Evolutionary conservation across 2,888 invertebrate species (phyloP).

Genomic region (Amiota communis): DNA sequence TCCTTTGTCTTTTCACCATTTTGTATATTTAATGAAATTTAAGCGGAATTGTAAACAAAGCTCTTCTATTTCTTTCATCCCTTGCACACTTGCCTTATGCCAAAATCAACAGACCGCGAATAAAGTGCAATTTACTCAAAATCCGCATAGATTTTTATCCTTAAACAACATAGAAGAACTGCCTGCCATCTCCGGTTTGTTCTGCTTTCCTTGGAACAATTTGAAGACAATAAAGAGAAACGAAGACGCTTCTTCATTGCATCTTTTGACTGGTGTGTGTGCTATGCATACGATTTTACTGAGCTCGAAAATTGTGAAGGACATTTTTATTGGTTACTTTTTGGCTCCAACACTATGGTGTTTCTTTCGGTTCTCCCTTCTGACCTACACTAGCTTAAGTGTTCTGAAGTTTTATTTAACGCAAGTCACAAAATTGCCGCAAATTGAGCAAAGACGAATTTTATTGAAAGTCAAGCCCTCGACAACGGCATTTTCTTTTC

Average conservation of each 20-base stretch:
- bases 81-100: background rate
- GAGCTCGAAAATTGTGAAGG: conserved; percentile 9
- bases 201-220: too few species aligned
- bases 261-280: background rate
- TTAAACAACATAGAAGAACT: background rate
- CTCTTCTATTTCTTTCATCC: conserved; percentile 36
- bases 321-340: background rate
- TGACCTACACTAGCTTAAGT: too few species aligned
- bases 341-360: too few species aligned
- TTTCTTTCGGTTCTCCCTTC: too few species aligned
- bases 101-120: conserved; percentile 63
- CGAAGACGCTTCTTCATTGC: background rate
- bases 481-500: background rate
- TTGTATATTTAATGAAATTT: conserved; percentile 61
- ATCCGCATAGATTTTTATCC: conserved; percentile 39
- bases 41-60: conserved; percentile 62
- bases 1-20: background rate
- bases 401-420: background rate
- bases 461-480: conserved; percentile 42
- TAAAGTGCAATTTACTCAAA: conserved; percentile 57
- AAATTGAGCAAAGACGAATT: conserved; percentile 53
- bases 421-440: conserved; percentile 47
- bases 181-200: too few species aligned
- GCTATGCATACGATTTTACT: background rate
- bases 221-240: too few species aligned